Base-by-base conservation (phyloP, 2,797 vertebrate species). In the Avahi laniger region DNA sequence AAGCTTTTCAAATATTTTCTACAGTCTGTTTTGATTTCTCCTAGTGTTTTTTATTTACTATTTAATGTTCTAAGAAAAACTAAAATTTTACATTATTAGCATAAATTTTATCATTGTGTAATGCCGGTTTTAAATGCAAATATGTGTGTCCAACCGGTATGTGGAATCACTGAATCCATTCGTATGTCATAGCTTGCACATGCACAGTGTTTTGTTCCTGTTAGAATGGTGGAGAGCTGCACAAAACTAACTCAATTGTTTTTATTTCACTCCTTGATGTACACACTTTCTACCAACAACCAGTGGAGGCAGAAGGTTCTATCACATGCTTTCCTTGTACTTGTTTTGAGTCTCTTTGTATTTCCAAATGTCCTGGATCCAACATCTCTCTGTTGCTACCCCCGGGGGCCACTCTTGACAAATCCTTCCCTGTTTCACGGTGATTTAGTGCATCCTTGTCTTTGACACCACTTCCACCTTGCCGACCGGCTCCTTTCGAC, bases 1-100 rank as follows among this genome's bases (percentile, higher is more conserved):
- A 96, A 57, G 28, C 22, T 72, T 65, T 50, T 75, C 20, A 73
- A 73, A 30, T 35, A 67, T 72, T 78, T 91, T 73, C 24, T 67
- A 30, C 4, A 67, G 38, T 69, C 50, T 46, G 22, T 46, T 69
- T 87, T 70, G 61, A 54, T 18, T 43, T 22, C 28, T 46, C 14
- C 11, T 61, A 28, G 46, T 69, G 7, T 20, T 65, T 24, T 52
- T 46, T 87, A 38, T 82, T 61, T 78, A 79, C 67, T 50, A 48
- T 46, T 48, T 84, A 59, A 87, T 22, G 7, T 73, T 84, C 20
- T 86, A 70, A 63, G 46, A 73, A 83, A 82, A 78, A 57, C 38
- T 46, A 54, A 78, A 87, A 61, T n/a, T 69, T 81, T 52, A 69
- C 3, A 78, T 87, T 63, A 24, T 14, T 75, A 80, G 59, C 2